These are phyloP conservation scores for Blastobasis adustella DNA, from an alignment of 2,888 invertebrate species.

Conservation along the genomic window DNA sequence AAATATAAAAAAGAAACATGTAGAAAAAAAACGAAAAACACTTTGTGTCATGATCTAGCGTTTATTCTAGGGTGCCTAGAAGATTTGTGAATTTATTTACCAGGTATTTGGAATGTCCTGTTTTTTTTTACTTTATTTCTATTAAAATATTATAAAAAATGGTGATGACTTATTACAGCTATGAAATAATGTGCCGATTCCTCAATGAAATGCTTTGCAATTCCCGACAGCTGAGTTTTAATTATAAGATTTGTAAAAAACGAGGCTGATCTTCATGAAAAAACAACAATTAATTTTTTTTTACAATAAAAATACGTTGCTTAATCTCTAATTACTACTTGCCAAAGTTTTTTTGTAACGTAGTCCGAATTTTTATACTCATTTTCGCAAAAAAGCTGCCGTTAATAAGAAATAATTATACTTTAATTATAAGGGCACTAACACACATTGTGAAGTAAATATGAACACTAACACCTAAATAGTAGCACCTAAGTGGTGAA, in stretches of 20 bases:
- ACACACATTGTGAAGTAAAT: slow-evolving; percentile 20
- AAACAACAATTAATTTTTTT: too few species aligned
- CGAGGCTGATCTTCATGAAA: too few species aligned
- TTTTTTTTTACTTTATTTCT: slow-evolving; percentile 12
- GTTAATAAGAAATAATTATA: too few species aligned
- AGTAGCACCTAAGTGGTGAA: slow-evolving; percentile 67
- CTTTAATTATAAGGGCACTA: slow-evolving; percentile 16
- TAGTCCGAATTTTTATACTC: too few species aligned
- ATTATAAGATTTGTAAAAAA: too few species aligned
- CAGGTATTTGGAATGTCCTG: slow-evolving; percentile 57
- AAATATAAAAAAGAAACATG: slow-evolving; percentile 4
- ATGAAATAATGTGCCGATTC: not conserved
- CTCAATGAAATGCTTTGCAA: too few species aligned
- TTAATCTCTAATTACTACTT: too few species aligned
- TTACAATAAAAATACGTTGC: too few species aligned
- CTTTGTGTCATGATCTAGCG: slow-evolving; percentile 49
- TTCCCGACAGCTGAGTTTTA: too few species aligned
- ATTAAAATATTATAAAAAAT: not conserved
- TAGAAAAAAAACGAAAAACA: slow-evolving; percentile 29
- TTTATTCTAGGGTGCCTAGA: slow-evolving; percentile 25
- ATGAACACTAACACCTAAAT: slow-evolving; percentile 32
- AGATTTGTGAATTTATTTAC: slow-evolving; percentile 33
- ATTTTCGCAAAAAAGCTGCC: too few species aligned
- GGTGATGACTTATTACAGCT: not conserved
- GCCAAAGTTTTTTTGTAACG: too few species aligned